Percentiles rank a stretch among this genome's conserved stretches.
Conservation (phyloP, 2,113 vertebrate species). For the Butorides virescens region DNA sequence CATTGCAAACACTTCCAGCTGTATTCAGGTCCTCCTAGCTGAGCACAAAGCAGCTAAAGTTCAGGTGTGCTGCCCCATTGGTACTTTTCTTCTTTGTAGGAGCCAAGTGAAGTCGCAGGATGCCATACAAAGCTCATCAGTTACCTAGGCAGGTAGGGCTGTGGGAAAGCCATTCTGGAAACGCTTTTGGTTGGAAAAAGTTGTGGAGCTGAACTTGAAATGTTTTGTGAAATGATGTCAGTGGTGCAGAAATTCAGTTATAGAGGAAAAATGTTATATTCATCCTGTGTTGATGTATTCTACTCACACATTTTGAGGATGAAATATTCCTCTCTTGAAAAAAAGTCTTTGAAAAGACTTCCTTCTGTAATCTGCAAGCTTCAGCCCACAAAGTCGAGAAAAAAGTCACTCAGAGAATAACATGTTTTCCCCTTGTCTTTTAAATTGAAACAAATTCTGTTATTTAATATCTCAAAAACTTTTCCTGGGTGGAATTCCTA, state of each 20-base stretch:
- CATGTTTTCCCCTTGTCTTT: rapidly evolving
- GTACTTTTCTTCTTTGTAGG: not conserved
- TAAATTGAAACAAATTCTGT: not conserved
- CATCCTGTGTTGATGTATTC: not conserved
- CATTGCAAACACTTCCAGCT: not conserved
- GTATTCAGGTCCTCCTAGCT: not conserved
- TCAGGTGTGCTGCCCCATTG: not conserved
- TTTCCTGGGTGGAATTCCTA: not conserved
- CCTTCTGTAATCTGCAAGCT: not conserved
- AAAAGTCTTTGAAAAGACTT: not conserved
- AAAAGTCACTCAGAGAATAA: not conserved
- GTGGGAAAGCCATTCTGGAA: not conserved
- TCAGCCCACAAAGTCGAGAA: not conserved
- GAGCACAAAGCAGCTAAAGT: not conserved
- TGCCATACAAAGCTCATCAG: not conserved
- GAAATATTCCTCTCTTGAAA: not conserved
- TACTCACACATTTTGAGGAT: not conserved
- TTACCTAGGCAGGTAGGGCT: not conserved
- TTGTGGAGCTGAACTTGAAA: not conserved
- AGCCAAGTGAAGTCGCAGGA: not conserved
- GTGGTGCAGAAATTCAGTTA: not conserved
- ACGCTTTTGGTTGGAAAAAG: not conserved
- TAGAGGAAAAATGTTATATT: not conserved
- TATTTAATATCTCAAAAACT: not conserved
- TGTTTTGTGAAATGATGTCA: not conserved